Conservation (phyloP, 2,797 vertebrate species). For the Enteromius unitaeniatus region DNA sequence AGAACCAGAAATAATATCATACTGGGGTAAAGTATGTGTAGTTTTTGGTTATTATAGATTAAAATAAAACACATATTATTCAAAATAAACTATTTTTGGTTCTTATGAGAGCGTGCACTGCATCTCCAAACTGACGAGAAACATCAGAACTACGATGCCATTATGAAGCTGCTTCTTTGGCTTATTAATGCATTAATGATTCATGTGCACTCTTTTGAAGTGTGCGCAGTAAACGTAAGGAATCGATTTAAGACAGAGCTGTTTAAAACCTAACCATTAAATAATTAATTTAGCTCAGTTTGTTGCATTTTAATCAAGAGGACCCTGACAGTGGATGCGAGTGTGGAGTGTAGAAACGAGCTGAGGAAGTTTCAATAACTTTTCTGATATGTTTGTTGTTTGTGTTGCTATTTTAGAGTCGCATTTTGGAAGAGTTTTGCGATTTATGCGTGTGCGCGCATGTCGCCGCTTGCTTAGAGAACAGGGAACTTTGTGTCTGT, state of each 20-base stretch:
- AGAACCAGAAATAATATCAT: neutral
- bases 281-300: constrained; percentile 50
- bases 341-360: constrained; percentile 13
- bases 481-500: constrained; percentile 17
- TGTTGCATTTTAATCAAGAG: constrained; percentile 47
- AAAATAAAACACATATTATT: neutral
- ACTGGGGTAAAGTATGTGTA: neutral
- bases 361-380: constrained; percentile 37
- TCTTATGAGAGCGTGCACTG: neutral
- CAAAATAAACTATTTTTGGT: neutral
- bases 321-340: neutral
- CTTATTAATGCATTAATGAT: constrained; percentile 48
- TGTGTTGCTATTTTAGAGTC: constrained; percentile 21
- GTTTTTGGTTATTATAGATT: neutral
- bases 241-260: constrained; percentile 54
- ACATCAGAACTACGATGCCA: constrained; percentile 28
- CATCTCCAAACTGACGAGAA: constrained; percentile 14
- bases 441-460: neutral
- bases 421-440: constrained; percentile 12
- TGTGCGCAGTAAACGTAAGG: constrained; percentile 46
- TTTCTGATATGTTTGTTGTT: constrained; percentile 26
- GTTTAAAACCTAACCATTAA: constrained; percentile 48
- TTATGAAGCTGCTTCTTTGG: constrained; percentile 41
- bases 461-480: constrained; percentile 30
- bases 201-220: constrained; percentile 49